phyloP scores from a whole-genome alignment of 2,113 vertebrate genomes.

The Platycercus adscitus region DNA sequence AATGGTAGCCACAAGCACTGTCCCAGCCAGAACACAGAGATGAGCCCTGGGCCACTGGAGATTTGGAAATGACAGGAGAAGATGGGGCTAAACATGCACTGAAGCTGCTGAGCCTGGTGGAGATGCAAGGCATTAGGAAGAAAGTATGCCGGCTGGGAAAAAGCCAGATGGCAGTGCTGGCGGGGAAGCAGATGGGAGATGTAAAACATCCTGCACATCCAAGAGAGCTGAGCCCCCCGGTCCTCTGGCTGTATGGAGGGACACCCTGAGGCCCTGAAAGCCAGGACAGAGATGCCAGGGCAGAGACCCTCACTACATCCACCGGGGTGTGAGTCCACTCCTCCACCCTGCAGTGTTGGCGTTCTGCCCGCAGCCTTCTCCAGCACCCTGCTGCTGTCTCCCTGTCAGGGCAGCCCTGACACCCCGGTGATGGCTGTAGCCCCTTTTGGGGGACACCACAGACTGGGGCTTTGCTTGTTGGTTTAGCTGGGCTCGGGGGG shows the following conservation, averaged over 20 bases:
- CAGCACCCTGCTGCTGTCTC: not conserved
- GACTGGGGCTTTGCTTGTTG: not conserved
- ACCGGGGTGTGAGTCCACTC: rapidly evolving
- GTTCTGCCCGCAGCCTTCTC: not conserved
- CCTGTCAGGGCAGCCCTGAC: not conserved
- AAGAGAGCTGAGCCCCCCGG: rapidly evolving
- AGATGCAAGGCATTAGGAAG: not conserved
- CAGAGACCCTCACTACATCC: not conserved
- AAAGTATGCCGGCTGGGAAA: not conserved
- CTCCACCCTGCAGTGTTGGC: rapidly evolving
- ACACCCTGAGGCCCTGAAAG: too few relatives aligned
- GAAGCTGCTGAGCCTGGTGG: not conserved
- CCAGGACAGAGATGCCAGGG: not conserved
- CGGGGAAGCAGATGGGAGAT: not conserved
- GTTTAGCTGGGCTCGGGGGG: not conserved
- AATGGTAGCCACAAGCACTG: not conserved
- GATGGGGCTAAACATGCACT: not conserved
- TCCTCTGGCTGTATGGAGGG: not conserved
- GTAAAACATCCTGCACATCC: not conserved
- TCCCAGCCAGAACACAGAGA: not conserved
- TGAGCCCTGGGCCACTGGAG: rapidly evolving
- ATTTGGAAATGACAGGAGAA: not conserved
- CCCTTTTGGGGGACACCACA: not conserved
- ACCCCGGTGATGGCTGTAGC: not conserved
- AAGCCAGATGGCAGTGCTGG: not conserved